Conservation (phyloP, 2,888 invertebrate genomes). For the Drosophila paranaensis region DNA sequence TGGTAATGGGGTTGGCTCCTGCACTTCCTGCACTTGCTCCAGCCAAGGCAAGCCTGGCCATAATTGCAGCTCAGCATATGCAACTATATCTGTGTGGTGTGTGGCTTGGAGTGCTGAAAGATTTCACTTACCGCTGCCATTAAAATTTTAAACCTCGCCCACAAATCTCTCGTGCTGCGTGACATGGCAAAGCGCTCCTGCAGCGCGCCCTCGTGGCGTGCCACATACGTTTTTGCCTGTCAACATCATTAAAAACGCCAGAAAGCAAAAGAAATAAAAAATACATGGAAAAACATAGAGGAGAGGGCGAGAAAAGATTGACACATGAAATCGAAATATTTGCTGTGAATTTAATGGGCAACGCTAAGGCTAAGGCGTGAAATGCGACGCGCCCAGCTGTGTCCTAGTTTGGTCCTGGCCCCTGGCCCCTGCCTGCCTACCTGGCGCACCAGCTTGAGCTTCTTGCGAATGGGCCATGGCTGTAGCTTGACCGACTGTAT, state of each 20-base stretch:
- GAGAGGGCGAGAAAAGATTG: slow-evolving; percentile 46
- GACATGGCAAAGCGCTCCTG: slow-evolving; percentile 96
- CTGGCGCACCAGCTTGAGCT: slow-evolving; percentile 92
- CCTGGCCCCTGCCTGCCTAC: slow-evolving; percentile 75
- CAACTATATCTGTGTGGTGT: slow-evolving; percentile 9
- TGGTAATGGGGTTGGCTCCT: neutral
- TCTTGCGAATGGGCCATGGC: slow-evolving; percentile 93
- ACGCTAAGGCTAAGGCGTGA: slow-evolving; percentile 52
- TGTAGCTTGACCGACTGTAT: slow-evolving; percentile 93
- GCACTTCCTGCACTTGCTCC: slow-evolving; percentile 20
- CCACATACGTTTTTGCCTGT: slow-evolving; percentile 94
- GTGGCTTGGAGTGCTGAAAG: slow-evolving; percentile 24
- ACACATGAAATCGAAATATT: slow-evolving; percentile 72
- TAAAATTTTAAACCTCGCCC: slow-evolving; percentile 93
- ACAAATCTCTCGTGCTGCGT: slow-evolving; percentile 92
- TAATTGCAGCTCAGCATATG: slow-evolving; percentile 24
- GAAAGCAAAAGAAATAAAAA: neutral
- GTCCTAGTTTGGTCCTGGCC: neutral
- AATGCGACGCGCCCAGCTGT: slow-evolving; percentile 52
- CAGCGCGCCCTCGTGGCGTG: slow-evolving; percentile 94
- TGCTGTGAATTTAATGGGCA: slow-evolving; percentile 64
- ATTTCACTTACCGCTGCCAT: slow-evolving; percentile 89
- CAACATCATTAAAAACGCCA: slow-evolving; percentile 69
- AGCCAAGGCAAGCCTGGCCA: slow-evolving; percentile 5
- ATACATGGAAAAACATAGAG: neutral